Evolutionary conservation across 35 echinoderm and acorn worm species (phyloP).

Genomic region (Lytechinus pictus): DNA sequence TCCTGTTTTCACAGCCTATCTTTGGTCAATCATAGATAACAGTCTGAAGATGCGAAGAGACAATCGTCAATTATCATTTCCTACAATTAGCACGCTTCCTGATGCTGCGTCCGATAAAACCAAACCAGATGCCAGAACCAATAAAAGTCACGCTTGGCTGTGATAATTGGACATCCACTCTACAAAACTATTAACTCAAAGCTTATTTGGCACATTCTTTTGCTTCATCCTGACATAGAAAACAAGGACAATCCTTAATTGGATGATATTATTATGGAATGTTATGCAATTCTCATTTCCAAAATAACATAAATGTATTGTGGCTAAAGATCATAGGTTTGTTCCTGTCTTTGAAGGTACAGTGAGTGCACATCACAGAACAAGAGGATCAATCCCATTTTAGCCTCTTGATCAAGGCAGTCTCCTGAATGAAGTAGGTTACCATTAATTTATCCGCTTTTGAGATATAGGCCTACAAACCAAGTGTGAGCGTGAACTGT

Average conservation of each 20-base stretch:
- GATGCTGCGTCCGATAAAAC: background rate
- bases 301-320: background rate
- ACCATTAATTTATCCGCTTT: no score
- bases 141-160: constrained; percentile 10
- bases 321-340: no score
- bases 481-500: no score
- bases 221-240: background rate
- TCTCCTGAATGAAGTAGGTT: no score
- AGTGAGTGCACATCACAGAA: no score
- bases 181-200: background rate
- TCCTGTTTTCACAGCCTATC: background rate
- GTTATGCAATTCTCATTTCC: background rate
- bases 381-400: no score
- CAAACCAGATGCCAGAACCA: background rate
- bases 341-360: no score
- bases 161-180: background rate
- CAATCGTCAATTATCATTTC: constrained; percentile 13
- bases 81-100: background rate
- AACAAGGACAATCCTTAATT: background rate
- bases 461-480: no score
- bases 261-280: background rate
- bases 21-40: background rate
- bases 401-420: no score
- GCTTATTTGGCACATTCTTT: background rate
- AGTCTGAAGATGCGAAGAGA: background rate